A percentile compares a stretch with the other conserved stretches of the same genome.
These are phyloP conservation scores for Hestina assimilis DNA, from an alignment of 1,140 invertebrate genomes.

Conservation along the genomic window DNA sequence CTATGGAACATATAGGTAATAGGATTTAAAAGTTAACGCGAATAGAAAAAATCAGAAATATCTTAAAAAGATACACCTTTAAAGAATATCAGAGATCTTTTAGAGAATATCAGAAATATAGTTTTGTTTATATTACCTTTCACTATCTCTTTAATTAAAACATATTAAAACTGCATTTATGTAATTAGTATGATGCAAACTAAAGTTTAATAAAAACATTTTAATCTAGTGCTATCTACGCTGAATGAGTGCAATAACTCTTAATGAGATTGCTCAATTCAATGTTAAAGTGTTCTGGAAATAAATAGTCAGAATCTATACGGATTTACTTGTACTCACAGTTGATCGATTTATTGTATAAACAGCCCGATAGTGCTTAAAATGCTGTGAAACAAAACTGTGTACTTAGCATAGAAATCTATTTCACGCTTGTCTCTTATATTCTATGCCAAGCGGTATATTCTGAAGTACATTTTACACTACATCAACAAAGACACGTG, in stretches of 20 bases:
- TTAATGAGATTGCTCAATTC: not conserved
- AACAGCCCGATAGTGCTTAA: not conserved
- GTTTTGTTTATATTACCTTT: slow-evolving; percentile 3
- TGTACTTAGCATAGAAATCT: not conserved
- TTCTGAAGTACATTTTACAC: slow-evolving; percentile 15
- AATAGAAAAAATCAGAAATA: no score
- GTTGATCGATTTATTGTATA: not conserved
- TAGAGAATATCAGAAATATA: slow-evolving; percentile 3
- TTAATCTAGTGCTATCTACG: not conserved
- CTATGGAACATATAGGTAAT: not conserved
- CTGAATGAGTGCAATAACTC: not conserved
- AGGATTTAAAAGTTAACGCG: no score
- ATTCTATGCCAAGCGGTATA: not conserved
- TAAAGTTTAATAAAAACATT: not conserved
- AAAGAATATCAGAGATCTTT: no score
- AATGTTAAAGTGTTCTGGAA: not conserved
- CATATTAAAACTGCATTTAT: not conserved
- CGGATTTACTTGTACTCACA: not conserved
- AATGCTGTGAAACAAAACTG: not conserved
- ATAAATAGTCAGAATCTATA: not conserved
- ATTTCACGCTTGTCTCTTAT: not conserved
- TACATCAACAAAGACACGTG: slow-evolving; percentile 43
- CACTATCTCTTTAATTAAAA: not conserved
- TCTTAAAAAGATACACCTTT: no score
- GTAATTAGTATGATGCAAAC: not conserved